Percentiles rank a stretch among this genome's conserved stretches.
Evolutionary conservation across 1,140 invertebrate species (phyloP).

Genomic region (Asobara japonica): DNA sequence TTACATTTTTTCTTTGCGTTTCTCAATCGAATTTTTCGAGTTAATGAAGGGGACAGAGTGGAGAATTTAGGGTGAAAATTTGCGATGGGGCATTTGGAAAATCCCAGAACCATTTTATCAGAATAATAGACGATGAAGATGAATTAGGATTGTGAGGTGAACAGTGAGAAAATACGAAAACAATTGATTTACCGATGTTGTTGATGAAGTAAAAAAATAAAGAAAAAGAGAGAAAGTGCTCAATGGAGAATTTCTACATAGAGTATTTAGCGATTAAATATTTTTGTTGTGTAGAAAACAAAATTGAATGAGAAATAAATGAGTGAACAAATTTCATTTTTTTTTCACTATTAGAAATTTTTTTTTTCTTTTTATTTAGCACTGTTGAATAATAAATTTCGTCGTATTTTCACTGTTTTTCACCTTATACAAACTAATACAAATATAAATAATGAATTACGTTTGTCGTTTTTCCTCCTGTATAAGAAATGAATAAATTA

Average conservation of each 20-base stretch:
- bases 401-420: conserved; percentile 9
- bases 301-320: not conserved
- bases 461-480: conserved; percentile 15
- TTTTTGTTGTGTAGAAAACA: not conserved
- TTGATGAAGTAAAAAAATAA: not conserved
- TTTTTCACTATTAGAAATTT: not conserved
- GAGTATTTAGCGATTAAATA: not conserved
- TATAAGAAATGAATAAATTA: conserved; percentile 14
- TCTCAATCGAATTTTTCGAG: not conserved
- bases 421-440: not conserved
- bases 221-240: not conserved
- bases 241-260: not conserved
- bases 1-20: conserved; percentile 13
- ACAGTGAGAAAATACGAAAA: conserved; percentile 7
- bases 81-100: not conserved
- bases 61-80: not conserved
- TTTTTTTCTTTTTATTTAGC: too few species aligned
- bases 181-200: not conserved
- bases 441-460: conserved; percentile 14
- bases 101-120: conserved; percentile 9
- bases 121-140: not conserved
- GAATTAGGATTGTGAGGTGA: conserved; percentile 3
- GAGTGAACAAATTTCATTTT: not conserved
- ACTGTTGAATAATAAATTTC: not conserved
- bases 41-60: not conserved